These are phyloP conservation scores for Sinopyrophorus schimmeli DNA, from an alignment of 2,888 invertebrate genomes.

Conservation along the genomic window DNA sequence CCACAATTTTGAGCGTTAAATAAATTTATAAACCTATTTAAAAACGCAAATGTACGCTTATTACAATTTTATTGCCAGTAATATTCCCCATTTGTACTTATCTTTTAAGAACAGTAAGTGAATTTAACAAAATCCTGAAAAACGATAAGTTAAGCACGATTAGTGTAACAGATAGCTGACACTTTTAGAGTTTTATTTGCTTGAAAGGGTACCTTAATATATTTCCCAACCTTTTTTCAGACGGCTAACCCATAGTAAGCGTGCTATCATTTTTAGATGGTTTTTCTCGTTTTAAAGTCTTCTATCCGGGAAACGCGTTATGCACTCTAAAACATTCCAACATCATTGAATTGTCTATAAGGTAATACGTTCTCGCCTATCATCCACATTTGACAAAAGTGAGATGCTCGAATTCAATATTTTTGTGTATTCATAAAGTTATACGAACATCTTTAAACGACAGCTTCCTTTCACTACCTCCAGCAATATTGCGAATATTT, in stretches of 20 bases:
- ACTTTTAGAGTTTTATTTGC: constrained; percentile 24
- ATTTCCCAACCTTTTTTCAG: constrained; percentile 16
- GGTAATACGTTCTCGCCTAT: constrained; percentile 19
- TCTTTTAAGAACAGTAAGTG: constrained; percentile 2
- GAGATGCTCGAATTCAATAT: constrained; percentile 15
- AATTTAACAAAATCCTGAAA: constrained; percentile 8
- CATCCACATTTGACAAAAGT: constrained; percentile 16
- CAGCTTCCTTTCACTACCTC: too few relatives aligned
- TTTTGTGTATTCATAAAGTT: constrained; percentile 15
- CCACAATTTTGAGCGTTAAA: too few relatives aligned
- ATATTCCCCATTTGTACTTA: too few relatives aligned
- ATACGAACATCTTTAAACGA: constrained; percentile 14
- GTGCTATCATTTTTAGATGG: constrained; percentile 5
- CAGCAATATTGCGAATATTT: too few relatives aligned
- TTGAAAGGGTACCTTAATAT: constrained; percentile 17
- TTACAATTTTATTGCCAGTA: too few relatives aligned
- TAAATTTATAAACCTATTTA: too few relatives aligned
- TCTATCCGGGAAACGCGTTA: constrained; percentile 16
- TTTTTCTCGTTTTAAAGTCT: constrained; percentile 17
- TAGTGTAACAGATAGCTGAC: constrained; percentile 22
- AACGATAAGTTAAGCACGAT: constrained; percentile 14
- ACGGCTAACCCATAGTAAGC: constrained; percentile 10
- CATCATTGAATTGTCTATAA: constrained; percentile 17
- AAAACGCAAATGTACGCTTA: too few relatives aligned
- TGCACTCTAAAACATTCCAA: constrained; percentile 15